These are phyloP conservation scores for Babylonia areolata DNA, from an alignment of 1,140 invertebrate genomes.

Conservation along the genomic window DNA sequence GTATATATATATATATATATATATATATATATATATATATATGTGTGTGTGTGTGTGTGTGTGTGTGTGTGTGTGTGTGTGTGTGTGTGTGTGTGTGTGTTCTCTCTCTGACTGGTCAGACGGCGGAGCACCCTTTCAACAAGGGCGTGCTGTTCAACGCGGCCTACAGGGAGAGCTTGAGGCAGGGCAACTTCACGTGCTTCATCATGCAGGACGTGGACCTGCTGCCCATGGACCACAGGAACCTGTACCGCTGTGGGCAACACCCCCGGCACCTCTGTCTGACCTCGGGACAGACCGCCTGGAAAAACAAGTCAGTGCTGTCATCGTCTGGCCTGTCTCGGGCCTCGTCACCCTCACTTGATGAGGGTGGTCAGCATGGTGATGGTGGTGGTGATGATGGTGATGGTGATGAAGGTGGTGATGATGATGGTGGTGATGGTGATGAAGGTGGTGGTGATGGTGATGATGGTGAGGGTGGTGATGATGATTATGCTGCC, in stretches of 20 bases:
- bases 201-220: slow-evolving; percentile 98
- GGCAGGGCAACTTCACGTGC: slow-evolving; percentile 84
- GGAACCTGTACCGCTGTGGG: slow-evolving; percentile 91
- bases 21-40: neutral
- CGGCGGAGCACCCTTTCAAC: slow-evolving; percentile 82
- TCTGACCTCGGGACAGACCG: slow-evolving; percentile 74
- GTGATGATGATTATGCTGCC: too few relatives aligned
- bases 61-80: neutral
- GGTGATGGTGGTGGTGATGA: too few relatives aligned
- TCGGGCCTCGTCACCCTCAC: too few relatives aligned
- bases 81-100: too few relatives aligned
- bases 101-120: slow-evolving; percentile 2
- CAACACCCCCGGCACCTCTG: slow-evolving; percentile 83
- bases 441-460: too few relatives aligned
- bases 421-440: too few relatives aligned
- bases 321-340: too few relatives aligned
- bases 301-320: neutral
- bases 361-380: too few relatives aligned
- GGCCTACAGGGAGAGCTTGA: slow-evolving; percentile 89
- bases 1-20: neutral
- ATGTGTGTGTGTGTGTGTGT: neutral
- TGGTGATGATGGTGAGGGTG: too few relatives aligned
- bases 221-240: slow-evolving; percentile 91
- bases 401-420: too few relatives aligned
- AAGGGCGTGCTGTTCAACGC: slow-evolving; percentile 95